Evolutionary conservation across 2,888 invertebrate species (phyloP).

Genomic region (Crematogaster levior): DNA sequence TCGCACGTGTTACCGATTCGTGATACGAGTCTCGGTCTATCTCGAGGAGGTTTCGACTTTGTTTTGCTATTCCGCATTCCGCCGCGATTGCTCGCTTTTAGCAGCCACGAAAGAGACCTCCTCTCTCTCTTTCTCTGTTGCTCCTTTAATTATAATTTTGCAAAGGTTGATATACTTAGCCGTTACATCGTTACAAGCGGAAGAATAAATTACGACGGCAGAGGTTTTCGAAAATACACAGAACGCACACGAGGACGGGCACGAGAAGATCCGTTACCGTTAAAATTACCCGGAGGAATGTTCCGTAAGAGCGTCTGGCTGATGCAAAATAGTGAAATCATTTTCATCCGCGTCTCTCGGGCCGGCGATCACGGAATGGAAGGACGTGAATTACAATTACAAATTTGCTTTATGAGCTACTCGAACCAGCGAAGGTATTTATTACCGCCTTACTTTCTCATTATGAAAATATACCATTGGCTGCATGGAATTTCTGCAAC

Average conservation of each 20-base stretch:
- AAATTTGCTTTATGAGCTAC: slow-evolving; percentile 57
- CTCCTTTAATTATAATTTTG: slow-evolving; percentile 28
- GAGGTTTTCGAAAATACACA: slow-evolving; percentile 26
- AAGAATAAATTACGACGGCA: slow-evolving; percentile 3
- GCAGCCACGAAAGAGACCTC: not conserved
- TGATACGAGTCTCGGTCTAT: slow-evolving; percentile 55
- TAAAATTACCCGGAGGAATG: slow-evolving; percentile 31
- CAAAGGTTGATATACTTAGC: slow-evolving; percentile 15
- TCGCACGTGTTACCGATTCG: slow-evolving; percentile 55
- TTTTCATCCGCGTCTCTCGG: slow-evolving; percentile 32
- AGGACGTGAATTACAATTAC: slow-evolving; percentile 70
- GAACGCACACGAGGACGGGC: not conserved
- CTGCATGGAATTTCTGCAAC: not conserved
- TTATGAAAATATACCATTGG: slow-evolving; percentile 65
- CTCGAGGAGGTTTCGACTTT: slow-evolving; percentile 57
- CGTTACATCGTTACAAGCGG: slow-evolving; percentile 14
- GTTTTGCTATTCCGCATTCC: slow-evolving; percentile 75
- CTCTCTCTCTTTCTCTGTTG: not conserved
- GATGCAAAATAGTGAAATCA: slow-evolving; percentile 54
- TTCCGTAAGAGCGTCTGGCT: slow-evolving; percentile 31
- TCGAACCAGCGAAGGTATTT: slow-evolving; percentile 11
- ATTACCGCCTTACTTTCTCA: slow-evolving; percentile 60
- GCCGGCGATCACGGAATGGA: slow-evolving; percentile 62
- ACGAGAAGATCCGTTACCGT: slow-evolving; percentile 27
- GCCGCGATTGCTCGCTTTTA: slow-evolving; percentile 65